Base-by-base conservation (phyloP, 2,888 invertebrate genomes). In the Dusona sp. region DNA sequence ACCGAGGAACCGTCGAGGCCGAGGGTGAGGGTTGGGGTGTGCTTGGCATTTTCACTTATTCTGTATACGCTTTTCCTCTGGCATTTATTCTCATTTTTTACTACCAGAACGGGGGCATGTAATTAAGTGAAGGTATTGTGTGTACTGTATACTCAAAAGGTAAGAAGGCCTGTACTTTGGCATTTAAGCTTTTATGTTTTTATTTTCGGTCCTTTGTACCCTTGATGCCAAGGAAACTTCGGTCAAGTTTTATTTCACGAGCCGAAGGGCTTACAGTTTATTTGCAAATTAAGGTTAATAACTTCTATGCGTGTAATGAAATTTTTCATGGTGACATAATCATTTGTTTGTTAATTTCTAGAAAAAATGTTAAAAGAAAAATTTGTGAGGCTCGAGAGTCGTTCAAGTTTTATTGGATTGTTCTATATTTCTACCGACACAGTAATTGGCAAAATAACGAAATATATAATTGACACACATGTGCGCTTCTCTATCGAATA, bases 1-100 rank as follows among this genome's bases (percentile, higher is more conserved):
- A 67, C 45, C 65, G 64, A 38, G 38, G 29, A 13, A 19, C 36
- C 19, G 25, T 11, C 19, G 11, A 7, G n/a, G 16, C 38, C 11
- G 57, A 13, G 57, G 57, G 3, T 57, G 57, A 57, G 57, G 13
- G 22, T 57, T 13, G 25, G 42, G 45, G 42, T 25, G 67, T 2
- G 57, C 36, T 67, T 25, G 73, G 22, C 33, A 79, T 73, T 83
- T 83, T 79, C 73, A 72, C 77, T 64, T 36, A 64, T 83, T 77
- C 70, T 48, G 48, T 38, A 45, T 45, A 25, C 45, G 70, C 36
- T 64, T 83, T 77, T 48, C 48, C 64, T 75, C 75, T 75, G 19
- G 42, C 11, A 45, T 61, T 29, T n/a, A 29, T 45, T 16, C n/a
- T 19, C 45, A 13, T n/a, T 57, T 74, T 6, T 25, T 29, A 42